These are phyloP conservation scores for Trichonephila clavata DNA, from an alignment of 1,140 invertebrate species.

Conservation along the genomic window DNA sequence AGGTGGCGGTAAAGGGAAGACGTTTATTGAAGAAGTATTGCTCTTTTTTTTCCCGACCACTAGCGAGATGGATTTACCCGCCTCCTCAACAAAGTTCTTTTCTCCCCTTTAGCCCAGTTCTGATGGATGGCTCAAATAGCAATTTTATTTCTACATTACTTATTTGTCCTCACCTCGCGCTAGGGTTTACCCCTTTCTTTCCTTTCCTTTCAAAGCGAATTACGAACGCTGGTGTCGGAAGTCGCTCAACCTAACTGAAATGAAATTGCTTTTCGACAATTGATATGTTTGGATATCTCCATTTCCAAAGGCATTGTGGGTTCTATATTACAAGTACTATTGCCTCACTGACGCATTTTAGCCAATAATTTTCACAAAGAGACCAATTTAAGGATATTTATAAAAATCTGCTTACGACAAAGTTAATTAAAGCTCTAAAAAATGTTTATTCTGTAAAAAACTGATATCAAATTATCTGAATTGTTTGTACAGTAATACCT, in stretches of 20 bases:
- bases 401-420: too few relatives aligned
- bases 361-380: too few relatives aligned
- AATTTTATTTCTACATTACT: slow-evolving; percentile 31
- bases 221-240: not conserved
- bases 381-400: too few relatives aligned
- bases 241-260: not conserved
- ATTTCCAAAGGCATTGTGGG: not conserved
- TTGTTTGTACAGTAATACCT: too few relatives aligned
- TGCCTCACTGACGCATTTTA: too few relatives aligned
- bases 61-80: slow-evolving; percentile 51
- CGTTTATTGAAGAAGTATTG: slow-evolving; percentile 67
- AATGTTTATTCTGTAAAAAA: too few relatives aligned
- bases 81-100: slow-evolving; percentile 23
- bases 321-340: too few relatives aligned
- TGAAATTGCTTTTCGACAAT: slow-evolving; percentile 5
- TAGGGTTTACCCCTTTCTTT: not conserved
- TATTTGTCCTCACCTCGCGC: slow-evolving; percentile 26
- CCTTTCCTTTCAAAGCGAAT: slow-evolving; percentile 5
- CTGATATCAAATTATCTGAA: too few relatives aligned
- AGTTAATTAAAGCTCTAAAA: too few relatives aligned
- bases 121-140: slow-evolving; percentile 59
- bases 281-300: not conserved
- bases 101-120: slow-evolving; percentile 42
- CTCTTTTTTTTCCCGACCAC: slow-evolving; percentile 48
- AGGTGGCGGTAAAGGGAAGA: slow-evolving; percentile 27